Base-by-base conservation (phyloP, 2,888 invertebrate genomes). In the Eupeodes latifasciatus region DNA sequence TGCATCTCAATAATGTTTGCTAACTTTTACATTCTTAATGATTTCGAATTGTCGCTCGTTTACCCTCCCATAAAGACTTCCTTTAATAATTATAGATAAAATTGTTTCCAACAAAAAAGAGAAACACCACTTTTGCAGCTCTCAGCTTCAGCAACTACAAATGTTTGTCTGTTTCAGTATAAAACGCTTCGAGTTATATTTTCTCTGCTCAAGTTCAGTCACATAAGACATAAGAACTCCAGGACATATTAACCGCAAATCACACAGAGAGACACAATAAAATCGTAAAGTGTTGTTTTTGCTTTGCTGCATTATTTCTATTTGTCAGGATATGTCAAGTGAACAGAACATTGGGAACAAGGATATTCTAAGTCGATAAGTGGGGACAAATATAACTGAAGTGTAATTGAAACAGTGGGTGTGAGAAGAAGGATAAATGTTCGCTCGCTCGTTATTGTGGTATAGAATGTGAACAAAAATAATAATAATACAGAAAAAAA, bases 21-120 rank as follows among this genome's bases (percentile, higher is more conserved):
- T 53, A 85, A 81, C 81, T 81, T 81, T 81, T 47, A 77, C 78
- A 78, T 69, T 86, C 67, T 51, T 78, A 86, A 81, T 81, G 59
- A 85, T 78, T 81, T 78, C 74, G 47, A 85, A 81, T 78, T 82
- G 74, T 78, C 57, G 78, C 78, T 77, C 85, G 81, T 86, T 86
- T 82, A 86, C 85, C 81, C 85, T 86, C 74, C 67, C 67, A 75
- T 86, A 86, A 86, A 86, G 82, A 86, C 85, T 86, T 86, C 85
- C 85, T 81, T 75, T 82, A 86, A 77, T 78, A 81, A 71, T 27
- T 27, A 27, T 64, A 55, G 55, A 66, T 40, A 40, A 85, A 85
- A 76, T 69, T 80, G 74, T 84, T 84, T 84, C 40, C 40, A 74
- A 69, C 75, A 82, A 12, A 47, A 67, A 57, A 5, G 9, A 40